Evolutionary conservation across 2,888 invertebrate species (phyloP).

Genomic region (Tipula helvola): DNA sequence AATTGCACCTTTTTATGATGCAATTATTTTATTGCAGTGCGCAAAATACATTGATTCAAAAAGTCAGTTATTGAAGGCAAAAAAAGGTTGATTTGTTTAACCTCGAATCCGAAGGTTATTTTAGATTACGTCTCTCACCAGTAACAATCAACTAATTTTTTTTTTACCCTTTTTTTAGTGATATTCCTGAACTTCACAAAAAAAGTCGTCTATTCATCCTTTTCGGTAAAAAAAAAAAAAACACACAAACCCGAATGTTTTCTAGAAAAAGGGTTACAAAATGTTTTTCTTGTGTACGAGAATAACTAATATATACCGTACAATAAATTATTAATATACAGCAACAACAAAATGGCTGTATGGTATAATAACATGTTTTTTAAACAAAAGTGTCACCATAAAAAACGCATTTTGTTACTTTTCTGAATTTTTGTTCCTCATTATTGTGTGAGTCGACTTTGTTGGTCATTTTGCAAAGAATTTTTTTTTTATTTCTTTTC

Average conservation of each 20-base stretch:
- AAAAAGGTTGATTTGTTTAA: neutral
- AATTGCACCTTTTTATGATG: slow-evolving; percentile 4
- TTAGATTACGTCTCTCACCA: neutral
- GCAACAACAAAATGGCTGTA: neutral
- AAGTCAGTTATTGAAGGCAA: neutral
- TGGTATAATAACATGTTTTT: neutral
- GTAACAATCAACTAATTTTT: neutral
- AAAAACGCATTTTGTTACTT: neutral
- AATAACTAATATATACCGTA: neutral
- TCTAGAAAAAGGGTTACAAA: neutral
- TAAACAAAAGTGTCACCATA: slow-evolving; percentile 4
- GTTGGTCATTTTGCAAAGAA: neutral
- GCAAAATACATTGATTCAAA: neutral
- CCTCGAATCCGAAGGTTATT: neutral
- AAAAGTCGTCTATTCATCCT: neutral
- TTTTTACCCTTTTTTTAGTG: neutral
- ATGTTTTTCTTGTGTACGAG: neutral
- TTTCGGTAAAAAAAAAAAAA: neutral
- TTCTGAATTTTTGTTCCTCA: neutral
- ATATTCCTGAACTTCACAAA: neutral
- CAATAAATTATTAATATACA: neutral
- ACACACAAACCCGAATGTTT: neutral
- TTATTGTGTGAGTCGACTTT: neutral
- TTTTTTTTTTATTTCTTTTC: neutral
- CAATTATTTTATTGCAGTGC: neutral